Percentiles rank a stretch among this genome's conserved stretches.
These are phyloP conservation scores for Danaus chrysippus DNA, from an alignment of 2,888 invertebrate species.

Conservation along the genomic window DNA sequence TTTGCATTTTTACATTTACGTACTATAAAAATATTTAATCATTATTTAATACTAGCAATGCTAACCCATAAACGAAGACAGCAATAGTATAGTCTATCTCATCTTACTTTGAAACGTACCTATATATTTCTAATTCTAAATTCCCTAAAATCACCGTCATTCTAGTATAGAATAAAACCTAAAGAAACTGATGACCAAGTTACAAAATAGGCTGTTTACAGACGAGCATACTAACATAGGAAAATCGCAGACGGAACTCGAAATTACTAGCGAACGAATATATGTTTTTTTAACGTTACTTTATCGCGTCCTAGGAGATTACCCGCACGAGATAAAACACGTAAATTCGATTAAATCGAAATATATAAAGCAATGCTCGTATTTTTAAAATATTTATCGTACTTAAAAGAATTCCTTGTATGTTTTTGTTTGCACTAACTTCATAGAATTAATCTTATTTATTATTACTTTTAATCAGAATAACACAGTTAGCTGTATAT, in stretches of 20 bases:
- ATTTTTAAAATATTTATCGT: slow-evolving; percentile 2
- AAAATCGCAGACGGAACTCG: slow-evolving; percentile 18
- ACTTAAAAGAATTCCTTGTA: neutral
- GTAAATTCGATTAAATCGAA: neutral
- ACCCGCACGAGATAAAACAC: slow-evolving; percentile 1
- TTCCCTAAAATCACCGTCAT: slow-evolving; percentile 10
- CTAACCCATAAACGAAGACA: too few species aligned
- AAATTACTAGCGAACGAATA: slow-evolving; percentile 17
- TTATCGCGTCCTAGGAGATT: slow-evolving; percentile 8
- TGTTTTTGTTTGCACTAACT: neutral
- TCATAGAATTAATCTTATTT: too few species aligned
- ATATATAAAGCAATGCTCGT: slow-evolving; percentile 2
- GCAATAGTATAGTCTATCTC: too few species aligned
- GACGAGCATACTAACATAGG: slow-evolving; percentile 32
- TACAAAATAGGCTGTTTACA: slow-evolving; percentile 31
- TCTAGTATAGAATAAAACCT: slow-evolving; percentile 15
- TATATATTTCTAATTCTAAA: neutral
- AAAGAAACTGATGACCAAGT: slow-evolving; percentile 31
- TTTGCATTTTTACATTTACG: neutral
- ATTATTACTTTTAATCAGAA: too few species aligned
- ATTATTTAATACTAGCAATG: too few species aligned
- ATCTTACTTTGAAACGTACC: too few species aligned
- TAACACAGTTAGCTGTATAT: too few species aligned
- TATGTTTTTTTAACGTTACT: slow-evolving; percentile 15
- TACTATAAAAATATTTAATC: too few species aligned